A percentile compares a stretch with the other conserved stretches of the same genome.
phyloP scores from a whole-genome alignment of 2,888 invertebrate species.

The Caenorhabditis doughertyi region DNA sequence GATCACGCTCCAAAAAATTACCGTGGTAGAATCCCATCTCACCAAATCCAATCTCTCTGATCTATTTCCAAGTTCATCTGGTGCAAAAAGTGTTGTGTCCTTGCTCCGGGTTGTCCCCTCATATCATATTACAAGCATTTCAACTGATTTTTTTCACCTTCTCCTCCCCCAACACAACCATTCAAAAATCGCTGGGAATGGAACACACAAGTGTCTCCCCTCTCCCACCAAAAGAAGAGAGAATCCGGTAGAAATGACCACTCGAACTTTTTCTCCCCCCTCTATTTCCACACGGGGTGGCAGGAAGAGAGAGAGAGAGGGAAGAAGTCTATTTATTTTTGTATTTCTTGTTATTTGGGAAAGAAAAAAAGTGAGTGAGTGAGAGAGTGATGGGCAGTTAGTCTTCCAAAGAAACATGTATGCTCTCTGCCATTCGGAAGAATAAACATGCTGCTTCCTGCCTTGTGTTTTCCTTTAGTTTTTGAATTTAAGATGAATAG shows the following conservation, averaged over 20 bases:
- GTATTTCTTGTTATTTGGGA: slow-evolving; percentile 48
- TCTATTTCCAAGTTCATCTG: too few species aligned
- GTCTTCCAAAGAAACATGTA: too few species aligned
- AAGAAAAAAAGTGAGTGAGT: background rate
- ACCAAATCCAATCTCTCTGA: background rate
- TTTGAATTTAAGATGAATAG: background rate
- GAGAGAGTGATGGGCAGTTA: too few species aligned
- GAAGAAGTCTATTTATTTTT: slow-evolving; percentile 43
- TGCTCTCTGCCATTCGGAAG: slow-evolving; percentile 8
- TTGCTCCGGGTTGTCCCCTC: background rate
- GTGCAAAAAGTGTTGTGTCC: too few species aligned
- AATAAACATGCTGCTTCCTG: slow-evolving; percentile 9
- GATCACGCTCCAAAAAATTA: too few species aligned
- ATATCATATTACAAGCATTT: slow-evolving; percentile 44
- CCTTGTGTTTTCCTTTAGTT: background rate
- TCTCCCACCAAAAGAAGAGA: slow-evolving; percentile 1
- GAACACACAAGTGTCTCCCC: slow-evolving; percentile 37
- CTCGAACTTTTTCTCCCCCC: slow-evolving; percentile 45
- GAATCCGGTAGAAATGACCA: slow-evolving; percentile 48
- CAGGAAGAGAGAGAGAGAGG: too few species aligned
- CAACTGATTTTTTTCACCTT: slow-evolving; percentile 28
- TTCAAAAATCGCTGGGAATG: background rate
- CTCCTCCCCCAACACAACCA: background rate
- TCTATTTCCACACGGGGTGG: background rate
- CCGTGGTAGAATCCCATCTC: too few species aligned